phyloP scores from a whole-genome alignment of 2,797 vertebrate species.

The Hapalemur alaotrensis region DNA sequence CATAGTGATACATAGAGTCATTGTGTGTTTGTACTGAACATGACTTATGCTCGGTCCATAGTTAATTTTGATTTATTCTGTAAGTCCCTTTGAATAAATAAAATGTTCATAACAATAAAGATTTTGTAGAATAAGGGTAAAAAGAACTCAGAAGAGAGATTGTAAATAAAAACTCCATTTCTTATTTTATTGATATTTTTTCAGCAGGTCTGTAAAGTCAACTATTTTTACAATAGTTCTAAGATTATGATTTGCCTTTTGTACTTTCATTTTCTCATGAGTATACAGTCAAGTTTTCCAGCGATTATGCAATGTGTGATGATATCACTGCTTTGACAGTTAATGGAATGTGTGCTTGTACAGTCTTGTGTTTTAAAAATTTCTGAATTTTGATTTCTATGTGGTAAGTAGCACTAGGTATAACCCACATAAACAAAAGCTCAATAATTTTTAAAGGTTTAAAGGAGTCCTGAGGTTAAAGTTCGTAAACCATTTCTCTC shows the following conservation, averaged over 20 bases:
- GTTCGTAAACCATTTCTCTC: neutral
- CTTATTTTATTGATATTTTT: neutral
- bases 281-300: neutral
- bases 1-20: neutral
- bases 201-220: neutral
- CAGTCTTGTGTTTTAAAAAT: neutral
- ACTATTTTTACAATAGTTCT: neutral
- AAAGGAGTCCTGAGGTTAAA: neutral
- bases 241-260: neutral
- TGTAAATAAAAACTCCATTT: conserved; percentile 13
- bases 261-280: neutral
- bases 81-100: neutral
- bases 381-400: neutral
- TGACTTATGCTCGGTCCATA: neutral
- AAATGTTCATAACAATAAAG: neutral
- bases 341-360: neutral
- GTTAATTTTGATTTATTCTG: conserved; percentile 13
- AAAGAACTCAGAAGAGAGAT: neutral
- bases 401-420: neutral
- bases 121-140: neutral
- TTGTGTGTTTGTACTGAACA: neutral
- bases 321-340: neutral
- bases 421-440: neutral
- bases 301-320: neutral
- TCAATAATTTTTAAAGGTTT: neutral